phyloP scores from a whole-genome alignment of 2,113 vertebrate genomes.

The Excalfactoria chinensis region DNA sequence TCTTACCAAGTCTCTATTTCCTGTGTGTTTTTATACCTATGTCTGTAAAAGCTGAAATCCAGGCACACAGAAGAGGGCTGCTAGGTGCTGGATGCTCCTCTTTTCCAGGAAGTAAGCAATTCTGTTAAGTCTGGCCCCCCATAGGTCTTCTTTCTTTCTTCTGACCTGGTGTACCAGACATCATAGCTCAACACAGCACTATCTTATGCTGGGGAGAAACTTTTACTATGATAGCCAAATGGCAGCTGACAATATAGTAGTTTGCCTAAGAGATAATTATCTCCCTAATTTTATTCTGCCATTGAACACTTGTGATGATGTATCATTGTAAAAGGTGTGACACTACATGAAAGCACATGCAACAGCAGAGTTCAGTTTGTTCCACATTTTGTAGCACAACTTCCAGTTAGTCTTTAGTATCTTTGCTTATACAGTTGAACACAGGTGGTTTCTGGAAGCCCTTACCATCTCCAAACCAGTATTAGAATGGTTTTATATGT shows the following conservation, averaged over 20 bases:
- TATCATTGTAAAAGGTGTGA: not conserved
- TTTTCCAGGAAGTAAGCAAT: not conserved
- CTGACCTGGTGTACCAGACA: not conserved
- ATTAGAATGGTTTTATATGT: not conserved
- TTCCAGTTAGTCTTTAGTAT: not conserved
- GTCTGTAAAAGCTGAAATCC: not conserved
- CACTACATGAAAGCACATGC: not conserved
- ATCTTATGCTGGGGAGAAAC: not conserved
- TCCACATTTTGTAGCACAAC: not conserved
- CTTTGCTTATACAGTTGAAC: not conserved
- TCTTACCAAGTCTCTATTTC: not conserved
- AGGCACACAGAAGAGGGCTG: not conserved
- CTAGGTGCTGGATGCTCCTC: not conserved
- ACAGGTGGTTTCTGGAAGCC: not conserved
- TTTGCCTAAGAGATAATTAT: not conserved
- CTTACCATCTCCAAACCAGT: not conserved
- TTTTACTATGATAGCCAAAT: not conserved
- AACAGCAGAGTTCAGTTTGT: not conserved
- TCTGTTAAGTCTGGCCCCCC: not conserved
- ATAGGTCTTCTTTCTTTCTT: not conserved
- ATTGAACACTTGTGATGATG: not conserved
- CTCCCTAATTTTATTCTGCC: not conserved
- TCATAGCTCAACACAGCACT: not conserved
- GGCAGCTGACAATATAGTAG: not conserved
- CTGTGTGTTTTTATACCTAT: not conserved